Base-by-base conservation (phyloP, 2,888 invertebrate species). In the Tolmerus cingulatus region DNA sequence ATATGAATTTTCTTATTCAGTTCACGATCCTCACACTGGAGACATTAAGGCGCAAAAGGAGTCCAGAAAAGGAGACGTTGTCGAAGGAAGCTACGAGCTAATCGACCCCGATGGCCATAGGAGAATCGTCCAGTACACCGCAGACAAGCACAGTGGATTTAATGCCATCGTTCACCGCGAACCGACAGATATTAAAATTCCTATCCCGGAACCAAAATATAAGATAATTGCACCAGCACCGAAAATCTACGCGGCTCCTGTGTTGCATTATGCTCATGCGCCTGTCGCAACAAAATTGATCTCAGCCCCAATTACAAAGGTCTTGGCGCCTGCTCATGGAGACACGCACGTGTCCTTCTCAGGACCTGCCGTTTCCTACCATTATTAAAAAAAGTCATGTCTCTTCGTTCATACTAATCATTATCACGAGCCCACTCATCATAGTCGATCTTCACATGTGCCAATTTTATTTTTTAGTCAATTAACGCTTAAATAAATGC, bases 41-140 rank as follows among this genome's bases (percentile, higher is more conserved):
- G 94, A 94, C 90, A 92, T 92, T 88, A 94, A 94, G 89, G 91
- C 91, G 89, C 94, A 94, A 89, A 93, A 93, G 89, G 94, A 94
- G 91, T 87, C 91, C 1, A 93, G 94, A 88, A 92, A 93, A 89
- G 94, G 93, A 86, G 93, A 94, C 90, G 92, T 91, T 87, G 94
- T 94, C 34, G 92, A 93, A 88, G 94, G 94, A 5, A 91, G 92
- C 89, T 94, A 94, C 89, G 93, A 93, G 86, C 90, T 94, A 2
- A 91, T 94, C 89, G 94, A 94, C 88, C 90, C 94, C 34, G 94
- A 94, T 91, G 94, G 94, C 51, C 92, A 92, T 89, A 92, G 92
- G 86, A 93, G 94, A 88, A 91, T 92, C 55, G 94, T 94, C n/a
- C 93, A 93, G 40, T 94, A 94, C 91, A 92, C 92, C 86, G 93